A percentile compares a stretch with the other conserved stretches of the same genome.
phyloP scores from a whole-genome alignment of 64 coral and sea anemone genomes.

The Trachythela sp. region DNA sequence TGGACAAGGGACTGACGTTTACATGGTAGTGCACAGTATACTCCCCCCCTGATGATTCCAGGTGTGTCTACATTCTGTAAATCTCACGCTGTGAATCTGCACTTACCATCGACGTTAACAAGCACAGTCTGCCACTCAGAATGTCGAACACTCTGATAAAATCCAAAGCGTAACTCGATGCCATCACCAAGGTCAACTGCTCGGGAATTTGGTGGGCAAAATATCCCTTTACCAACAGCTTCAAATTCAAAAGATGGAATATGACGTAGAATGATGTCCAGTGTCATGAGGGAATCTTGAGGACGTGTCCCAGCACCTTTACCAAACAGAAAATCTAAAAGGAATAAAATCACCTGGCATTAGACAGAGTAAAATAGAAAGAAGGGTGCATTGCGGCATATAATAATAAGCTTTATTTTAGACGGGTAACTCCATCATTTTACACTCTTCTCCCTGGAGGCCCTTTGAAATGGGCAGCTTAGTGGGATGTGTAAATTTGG shows the following conservation, averaged over 20 bases:
- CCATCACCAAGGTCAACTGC: slow-evolving; percentile 60
- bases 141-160: slow-evolving; percentile 70
- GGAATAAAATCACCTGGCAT: neutral
- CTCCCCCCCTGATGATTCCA: too few relatives aligned
- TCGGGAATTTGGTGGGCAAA: slow-evolving; percentile 32
- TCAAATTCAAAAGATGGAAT: slow-evolving; percentile 51
- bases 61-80: too few relatives aligned
- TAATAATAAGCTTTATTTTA: too few relatives aligned
- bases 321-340: slow-evolving; percentile 50
- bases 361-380: too few relatives aligned
- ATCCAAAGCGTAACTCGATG: slow-evolving; percentile 74
- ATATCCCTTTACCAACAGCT: slow-evolving; percentile 70
- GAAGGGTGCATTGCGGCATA: neutral
- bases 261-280: slow-evolving; percentile 77
- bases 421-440: too few relatives aligned
- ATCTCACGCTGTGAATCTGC: too few relatives aligned
- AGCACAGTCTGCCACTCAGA: slow-evolving; percentile 89
- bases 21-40: too few relatives aligned
- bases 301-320: slow-evolving; percentile 9
- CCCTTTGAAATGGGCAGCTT: too few relatives aligned
- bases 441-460: too few relatives aligned
- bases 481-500: too few relatives aligned
- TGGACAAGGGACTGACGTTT: too few relatives aligned
- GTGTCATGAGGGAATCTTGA: slow-evolving; percentile 53
- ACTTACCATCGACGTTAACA: slow-evolving; percentile 87